phyloP scores from a whole-genome alignment of 2,888 invertebrate genomes.

The Spialia ferax region DNA sequence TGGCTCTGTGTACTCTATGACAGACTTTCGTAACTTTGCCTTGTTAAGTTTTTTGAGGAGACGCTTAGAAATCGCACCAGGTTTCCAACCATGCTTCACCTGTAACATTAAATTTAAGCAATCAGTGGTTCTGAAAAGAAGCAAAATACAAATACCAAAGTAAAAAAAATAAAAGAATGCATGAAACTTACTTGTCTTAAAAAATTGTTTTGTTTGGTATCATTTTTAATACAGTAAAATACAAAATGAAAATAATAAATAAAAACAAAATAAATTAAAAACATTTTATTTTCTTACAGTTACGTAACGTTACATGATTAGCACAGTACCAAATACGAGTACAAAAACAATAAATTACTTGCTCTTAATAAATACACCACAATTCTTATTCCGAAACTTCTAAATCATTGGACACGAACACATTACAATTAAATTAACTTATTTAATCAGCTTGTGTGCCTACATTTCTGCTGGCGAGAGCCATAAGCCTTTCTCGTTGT shows the following conservation, averaged over 20 bases:
- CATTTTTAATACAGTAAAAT: background rate
- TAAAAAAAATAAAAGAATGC: constrained; percentile 43
- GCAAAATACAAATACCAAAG: constrained; percentile 41
- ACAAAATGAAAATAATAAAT: constrained; percentile 41
- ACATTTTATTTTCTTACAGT: constrained; percentile 57
- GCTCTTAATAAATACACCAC: constrained; percentile 54
- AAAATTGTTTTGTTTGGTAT: background rate
- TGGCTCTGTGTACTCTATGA: constrained; percentile 47
- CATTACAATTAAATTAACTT: constrained; percentile 2
- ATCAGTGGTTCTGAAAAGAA: constrained; percentile 13
- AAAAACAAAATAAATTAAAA: constrained; percentile 47
- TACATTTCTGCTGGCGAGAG: constrained; percentile 43
- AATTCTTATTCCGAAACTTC: constrained; percentile 55
- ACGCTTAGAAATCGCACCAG: constrained; percentile 73
- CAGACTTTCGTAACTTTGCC: constrained; percentile 56
- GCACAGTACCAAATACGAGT: constrained; percentile 64
- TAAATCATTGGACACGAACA: constrained; percentile 47
- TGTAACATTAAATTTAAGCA: constrained; percentile 45
- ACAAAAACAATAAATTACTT: constrained; percentile 52
- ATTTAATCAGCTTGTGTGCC: constrained; percentile 40
- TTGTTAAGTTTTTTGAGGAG: constrained; percentile 64
- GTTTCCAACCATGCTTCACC: constrained; percentile 72
- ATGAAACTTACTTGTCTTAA: constrained; percentile 28
- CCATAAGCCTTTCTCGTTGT: constrained; percentile 54
- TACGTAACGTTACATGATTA: constrained; percentile 72